Percentiles rank a stretch among this genome's conserved stretches.
phyloP scores from a whole-genome alignment of 2,888 invertebrate genomes.

The Lasioglossum oenotherae region DNA sequence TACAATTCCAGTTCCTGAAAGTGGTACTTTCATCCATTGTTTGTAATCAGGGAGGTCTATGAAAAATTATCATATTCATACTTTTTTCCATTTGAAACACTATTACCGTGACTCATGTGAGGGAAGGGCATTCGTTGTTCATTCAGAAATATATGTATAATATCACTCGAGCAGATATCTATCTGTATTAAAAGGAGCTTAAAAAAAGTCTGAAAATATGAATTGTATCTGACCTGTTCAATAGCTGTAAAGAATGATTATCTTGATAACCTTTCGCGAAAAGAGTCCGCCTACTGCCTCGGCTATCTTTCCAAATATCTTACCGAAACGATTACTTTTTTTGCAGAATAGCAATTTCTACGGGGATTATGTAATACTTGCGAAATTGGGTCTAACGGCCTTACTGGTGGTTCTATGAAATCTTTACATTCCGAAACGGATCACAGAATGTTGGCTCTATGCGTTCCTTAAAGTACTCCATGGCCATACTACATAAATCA shows the following conservation, averaged over 20 bases:
- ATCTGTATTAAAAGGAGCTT: not conserved
- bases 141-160: not conserved
- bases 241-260: slow-evolving; percentile 30
- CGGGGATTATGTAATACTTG: slow-evolving; percentile 48
- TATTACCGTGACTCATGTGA: not conserved
- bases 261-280: slow-evolving; percentile 44
- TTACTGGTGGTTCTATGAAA: slow-evolving; percentile 35
- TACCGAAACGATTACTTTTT: slow-evolving; percentile 30
- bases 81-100: not conserved
- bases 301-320: slow-evolving; percentile 27
- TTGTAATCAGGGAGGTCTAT: slow-evolving; percentile 4
- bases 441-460: slow-evolving; percentile 95
- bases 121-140: not conserved
- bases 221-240: slow-evolving; percentile 19
- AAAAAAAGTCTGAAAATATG: slow-evolving; percentile 2
- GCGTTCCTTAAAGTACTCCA: slow-evolving; percentile 98
- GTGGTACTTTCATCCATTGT: not conserved
- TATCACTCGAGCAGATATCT: not conserved
- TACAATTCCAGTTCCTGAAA: not conserved
- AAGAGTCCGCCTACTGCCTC: slow-evolving; percentile 28
- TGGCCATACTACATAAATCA: slow-evolving; percentile 98
- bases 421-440: slow-evolving; percentile 39
- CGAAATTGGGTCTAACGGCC: slow-evolving; percentile 50
- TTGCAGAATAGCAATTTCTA: slow-evolving; percentile 13
- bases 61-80: slow-evolving; percentile 2